Evolutionary conservation across 1,140 invertebrate species (phyloP), one percentile per base, ranked within the genome.

Genomic region (Phocides pigmalion): DNA sequence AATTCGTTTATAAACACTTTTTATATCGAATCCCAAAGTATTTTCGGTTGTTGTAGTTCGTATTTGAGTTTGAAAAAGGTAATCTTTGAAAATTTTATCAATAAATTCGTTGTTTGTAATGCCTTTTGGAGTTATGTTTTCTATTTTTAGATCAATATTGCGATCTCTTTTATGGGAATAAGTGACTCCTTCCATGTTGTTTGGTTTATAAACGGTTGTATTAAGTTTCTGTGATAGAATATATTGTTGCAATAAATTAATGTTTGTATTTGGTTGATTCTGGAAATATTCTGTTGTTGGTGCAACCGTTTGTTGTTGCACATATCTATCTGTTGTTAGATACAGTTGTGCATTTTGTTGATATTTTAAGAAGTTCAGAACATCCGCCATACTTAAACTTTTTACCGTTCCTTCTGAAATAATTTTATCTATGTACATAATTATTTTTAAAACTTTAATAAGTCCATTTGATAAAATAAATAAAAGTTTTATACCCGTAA

Each of bases 1-100:
- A 25, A 61, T 39, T 50, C 15, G 25, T 25, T 50, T 49, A 49
- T 61, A 49, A 22, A 61, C 35, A 5, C 39, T 25, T 61, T 49
- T 16, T n/a, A 61, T 16, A 12, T 39, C 12, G 1, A 61, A 22
- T 9, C 28, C 8, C 16, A 41, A 37, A 14, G 8, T 39, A 61
- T 0, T 14, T 9, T 22, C 19, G 1, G 32, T 61, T 16, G 44
- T 50, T 25, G 46, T 50, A 6, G 46, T 5, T 4, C 4, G 6
- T 15, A 6, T 39, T 61, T 39, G 17, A n/a, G 47, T 49, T 5
- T 49, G 19, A 1, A 37, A 9, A 25, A 61, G 4, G 14, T 49
- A 49, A 22, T 39, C 12, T 39, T 49, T 61, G 2, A 61, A 49
- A 12, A 37, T 32, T 25, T 37, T 49, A 15, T 49, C 16, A 61